These are phyloP conservation scores for Hemibagrus wyckioides DNA, from an alignment of 2,113 vertebrate genomes.

Conservation along the genomic window DNA sequence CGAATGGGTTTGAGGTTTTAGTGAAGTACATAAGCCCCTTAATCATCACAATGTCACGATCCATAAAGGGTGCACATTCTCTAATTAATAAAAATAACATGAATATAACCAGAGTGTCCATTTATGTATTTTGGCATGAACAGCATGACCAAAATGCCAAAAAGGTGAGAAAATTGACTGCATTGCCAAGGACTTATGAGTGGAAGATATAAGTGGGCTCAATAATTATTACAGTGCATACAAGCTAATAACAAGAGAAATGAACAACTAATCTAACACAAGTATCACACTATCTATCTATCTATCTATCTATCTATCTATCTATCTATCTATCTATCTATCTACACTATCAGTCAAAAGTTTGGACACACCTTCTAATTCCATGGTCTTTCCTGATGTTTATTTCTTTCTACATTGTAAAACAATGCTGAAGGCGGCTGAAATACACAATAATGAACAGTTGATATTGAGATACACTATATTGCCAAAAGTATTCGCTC, in stretches of 20 bases:
- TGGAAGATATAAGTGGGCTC: constrained; percentile 61
- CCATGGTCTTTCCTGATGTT: too few relatives aligned
- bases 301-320: not conserved
- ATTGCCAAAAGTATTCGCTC: too few relatives aligned
- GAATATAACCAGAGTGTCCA: constrained; percentile 57
- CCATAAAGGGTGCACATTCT: not conserved
- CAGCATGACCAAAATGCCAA: constrained; percentile 4
- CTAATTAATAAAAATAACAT: constrained; percentile 43
- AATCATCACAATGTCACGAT: not conserved
- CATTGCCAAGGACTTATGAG: constrained; percentile 58
- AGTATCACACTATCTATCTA: not conserved
- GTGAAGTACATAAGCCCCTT: not conserved
- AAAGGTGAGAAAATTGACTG: constrained; percentile 64
- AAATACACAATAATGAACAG: too few relatives aligned
- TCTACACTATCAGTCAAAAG: too few relatives aligned
- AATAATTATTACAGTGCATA: constrained; percentile 62
- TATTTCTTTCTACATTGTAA: too few relatives aligned
- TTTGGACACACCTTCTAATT: too few relatives aligned
- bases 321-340: not conserved
- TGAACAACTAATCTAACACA: constrained; percentile 57
- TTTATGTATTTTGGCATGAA: constrained; percentile 59
- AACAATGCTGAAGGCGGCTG: too few relatives aligned
- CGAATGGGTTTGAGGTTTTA: not conserved
- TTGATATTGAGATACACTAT: too few relatives aligned
- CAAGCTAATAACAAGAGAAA: constrained; percentile 60